Base-by-base conservation (phyloP, 92 coral and sea anemone genomes). In the Porites rus region DNA sequence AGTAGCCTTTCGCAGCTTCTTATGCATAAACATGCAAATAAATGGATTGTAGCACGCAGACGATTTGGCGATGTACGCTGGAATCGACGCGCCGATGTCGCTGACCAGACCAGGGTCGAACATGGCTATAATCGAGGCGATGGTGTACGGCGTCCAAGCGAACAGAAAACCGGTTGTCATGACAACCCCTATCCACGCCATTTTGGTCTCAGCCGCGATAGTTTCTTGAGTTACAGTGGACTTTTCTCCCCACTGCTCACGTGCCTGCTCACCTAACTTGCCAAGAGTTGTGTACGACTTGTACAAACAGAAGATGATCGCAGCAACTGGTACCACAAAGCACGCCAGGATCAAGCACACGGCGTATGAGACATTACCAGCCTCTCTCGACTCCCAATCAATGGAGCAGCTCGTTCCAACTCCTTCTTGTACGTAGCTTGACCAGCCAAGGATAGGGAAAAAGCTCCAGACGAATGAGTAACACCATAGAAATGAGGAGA, bases 121-220 rank as follows among this genome's bases (percentile, higher is more conserved):
- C 12, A 85, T 66, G 16, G 68, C 78, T 25, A 68, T 38, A 10
- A 76, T 3, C 19, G 88, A 76, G 43, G 77, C 28, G 46, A 85
- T 25, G 18, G 88, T 13, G 69, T 85, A 85, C 38, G 88, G 88
- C 12, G 83, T 85, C 88, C 88, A 85, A 6, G 88, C 88, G 51
- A 76, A 18, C 13, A 85, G 65, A 38, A 53, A 85, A 16, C 76
- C 83, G 0, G 28, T 43, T n/a, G 88, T 85, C 7, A 85, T 76
- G 22, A 38, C 77, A 28, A 85, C 46, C 1, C 64, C 61, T 43
- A 85, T 28, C 78, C 65, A 14, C 5, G 9, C 59, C 88, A 85
- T 85, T 25, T 85, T 85, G 11, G 74, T 71, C 69, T 85, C 83
- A 14, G 83, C 88, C 2, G 7, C 21, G 1, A 85, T 0, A 50